Evolutionary conservation across 2,888 invertebrate genomes (phyloP), one percentile per base, ranked within the genome.

Genomic region (Adela reaumurella): DNA sequence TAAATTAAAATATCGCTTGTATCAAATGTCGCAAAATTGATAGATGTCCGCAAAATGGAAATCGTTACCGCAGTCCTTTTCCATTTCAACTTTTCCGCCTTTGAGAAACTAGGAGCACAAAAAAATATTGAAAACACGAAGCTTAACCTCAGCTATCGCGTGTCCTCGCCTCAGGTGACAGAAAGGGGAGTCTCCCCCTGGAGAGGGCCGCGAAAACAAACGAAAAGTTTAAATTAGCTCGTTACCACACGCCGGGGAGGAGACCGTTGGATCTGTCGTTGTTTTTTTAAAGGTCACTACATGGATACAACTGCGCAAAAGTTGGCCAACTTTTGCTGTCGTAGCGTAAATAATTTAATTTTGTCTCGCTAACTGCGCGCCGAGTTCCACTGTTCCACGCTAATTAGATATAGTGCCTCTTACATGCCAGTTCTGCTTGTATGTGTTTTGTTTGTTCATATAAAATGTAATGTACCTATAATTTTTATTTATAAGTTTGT

Each of bases 141-240:
- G 35, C 11, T 35, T 14, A 3, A 35, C 8, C 35, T 4, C 35
- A 35, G 8, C 35, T 35, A 35, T 8, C 35, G 35, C 14, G 24
- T 35, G 35, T 35, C 35, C 62, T 35, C 63, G 74, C 73, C 73
- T 74, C 69, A 77, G 74, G 77, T 74, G 70, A 64, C 67, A 63
- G 54, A 53, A 55, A 58, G 59, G 68, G 67, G 63, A 58, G 61
- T 59, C 65, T 63, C 68, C 70, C 51, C 19, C 51, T 55, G 59
- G 55, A 57, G 57, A 65, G 70, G 68, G 68, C 65, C 59, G 53
- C n/a, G 49, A 63, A 63, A 63, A 63, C 66, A 61, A 63, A 68
- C 73, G 70, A 76, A 77, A 77, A 78, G 74, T 77, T 78, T 78
- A 78, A 78, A 78, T 78, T 76, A 78, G 77, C 78, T 78, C 68